A percentile compares a stretch with the other conserved stretches of the same genome.
Evolutionary conservation across 2,113 vertebrate genomes (phyloP).

Genomic region (Macheiramphus alcinus): DNA sequence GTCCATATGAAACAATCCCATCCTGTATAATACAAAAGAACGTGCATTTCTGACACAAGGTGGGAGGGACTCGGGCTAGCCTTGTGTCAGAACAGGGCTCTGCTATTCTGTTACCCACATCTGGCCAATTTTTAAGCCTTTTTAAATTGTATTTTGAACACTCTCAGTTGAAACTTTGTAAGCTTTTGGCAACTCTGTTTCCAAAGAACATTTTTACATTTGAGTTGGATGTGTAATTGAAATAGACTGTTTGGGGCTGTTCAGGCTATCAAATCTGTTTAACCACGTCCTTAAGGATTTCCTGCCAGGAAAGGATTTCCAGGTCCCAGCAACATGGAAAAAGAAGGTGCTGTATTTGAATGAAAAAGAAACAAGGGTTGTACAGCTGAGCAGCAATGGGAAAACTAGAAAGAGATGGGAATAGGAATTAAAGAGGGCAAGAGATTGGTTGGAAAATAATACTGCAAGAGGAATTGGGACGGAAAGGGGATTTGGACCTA

Average conservation of each 20-base stretch:
- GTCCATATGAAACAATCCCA: not conserved
- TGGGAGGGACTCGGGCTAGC: not conserved
- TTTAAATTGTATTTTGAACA: not conserved
- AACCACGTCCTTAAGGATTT: not conserved
- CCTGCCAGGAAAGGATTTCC: not conserved
- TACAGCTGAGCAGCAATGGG: not conserved
- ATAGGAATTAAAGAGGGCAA: not conserved
- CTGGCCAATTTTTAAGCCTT: not conserved
- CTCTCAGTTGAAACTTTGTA: not conserved
- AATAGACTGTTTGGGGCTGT: not conserved
- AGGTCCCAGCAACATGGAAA: not conserved
- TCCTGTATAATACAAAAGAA: not conserved
- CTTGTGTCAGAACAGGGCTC: not conserved
- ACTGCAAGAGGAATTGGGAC: not conserved
- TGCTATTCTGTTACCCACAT: not conserved
- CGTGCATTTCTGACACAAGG: rapidly evolving
- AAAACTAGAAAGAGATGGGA: not conserved
- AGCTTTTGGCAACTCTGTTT: not conserved
- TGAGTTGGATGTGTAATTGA: not conserved
- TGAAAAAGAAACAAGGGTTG: not conserved
- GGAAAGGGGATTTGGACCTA: not conserved
- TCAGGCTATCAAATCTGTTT: not conserved
- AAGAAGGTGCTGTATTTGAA: not conserved
- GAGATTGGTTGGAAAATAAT: not conserved
- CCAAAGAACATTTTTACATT: not conserved